Evolutionary conservation across 1,140 invertebrate genomes (phyloP), one percentile per base, ranked within the genome.

Genomic region (Drosophila teissieri): DNA sequence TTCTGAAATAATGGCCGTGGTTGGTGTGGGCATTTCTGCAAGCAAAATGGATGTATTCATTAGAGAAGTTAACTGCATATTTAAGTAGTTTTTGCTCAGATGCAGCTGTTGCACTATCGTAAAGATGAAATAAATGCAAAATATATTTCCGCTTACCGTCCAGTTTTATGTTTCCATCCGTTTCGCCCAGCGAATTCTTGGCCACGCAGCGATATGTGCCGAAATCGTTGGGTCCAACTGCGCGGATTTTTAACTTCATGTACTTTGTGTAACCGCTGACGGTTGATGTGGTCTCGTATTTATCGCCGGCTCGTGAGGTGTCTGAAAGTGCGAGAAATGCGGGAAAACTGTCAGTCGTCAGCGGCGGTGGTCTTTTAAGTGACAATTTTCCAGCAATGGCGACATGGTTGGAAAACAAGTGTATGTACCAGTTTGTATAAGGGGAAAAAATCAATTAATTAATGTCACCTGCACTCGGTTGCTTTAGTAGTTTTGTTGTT

Each of bases 201-300:
- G 98, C 98, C 27, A 98, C 96, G 91, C 98, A 99, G 91, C 96
- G 96, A 93, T 97, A 98, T 8, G 96, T 96, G 46, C 96, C 97
- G 92, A 97, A 98, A 92, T 98, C 97, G 73, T 94, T 94, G 58
- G 94, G 93, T 17, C 95, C 95, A 42, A 97, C 95, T 92, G 95
- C 95, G 51, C 95, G 94, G 88, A 98, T 97, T 93, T 96, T 97
- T 76, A 98, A 94, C 93, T 95, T 96, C 97, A 98, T 97, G 93
- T 96, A 96, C 86, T 96, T 96, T 85, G 95, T 97, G 93, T 98
- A 98, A 58, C 95, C 95, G 88, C 94, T 96, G 93, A 97, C 96
- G 74, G 94, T 95, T 39, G 95, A 95, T 62, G 95, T 94, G 48
- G 96, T 95, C 88, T 97, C 95, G 93, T 97, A 98, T 93, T 98